Conservation (phyloP, 2,888 invertebrate genomes). For the Tinea semifulvella region DNA sequence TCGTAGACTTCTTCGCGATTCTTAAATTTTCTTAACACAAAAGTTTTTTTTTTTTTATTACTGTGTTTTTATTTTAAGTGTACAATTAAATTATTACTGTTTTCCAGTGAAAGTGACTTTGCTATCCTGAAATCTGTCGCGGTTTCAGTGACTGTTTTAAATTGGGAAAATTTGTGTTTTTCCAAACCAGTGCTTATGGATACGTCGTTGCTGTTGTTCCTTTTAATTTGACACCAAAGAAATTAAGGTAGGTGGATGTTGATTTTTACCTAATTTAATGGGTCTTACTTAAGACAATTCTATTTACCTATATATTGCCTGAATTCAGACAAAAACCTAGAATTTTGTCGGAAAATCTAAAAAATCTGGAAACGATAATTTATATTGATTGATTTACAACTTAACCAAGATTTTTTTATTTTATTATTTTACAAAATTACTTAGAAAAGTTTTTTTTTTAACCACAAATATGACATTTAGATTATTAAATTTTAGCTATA, state of each 20-base stretch:
- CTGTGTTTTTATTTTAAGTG: background rate
- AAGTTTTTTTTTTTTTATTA: background rate
- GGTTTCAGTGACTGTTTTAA: conserved; percentile 25
- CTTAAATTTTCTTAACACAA: background rate
- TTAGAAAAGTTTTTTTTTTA: no score
- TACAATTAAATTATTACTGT: no score
- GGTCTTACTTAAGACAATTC: background rate
- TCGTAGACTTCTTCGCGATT: conserved; percentile 3
- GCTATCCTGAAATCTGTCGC: conserved; percentile 5
- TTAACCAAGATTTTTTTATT: no score
- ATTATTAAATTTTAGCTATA: no score
- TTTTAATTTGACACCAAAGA: conserved; percentile 46
- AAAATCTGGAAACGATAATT: no score
- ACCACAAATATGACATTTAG: no score
- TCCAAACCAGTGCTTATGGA: conserved; percentile 47
- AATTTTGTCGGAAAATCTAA: no score
- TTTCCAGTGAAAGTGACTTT: conserved; percentile 14
- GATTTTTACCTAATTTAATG: background rate
- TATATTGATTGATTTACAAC: no score
- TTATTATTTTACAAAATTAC: no score
- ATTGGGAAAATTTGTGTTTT: conserved; percentile 33
- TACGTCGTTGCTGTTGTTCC: conserved; percentile 30
- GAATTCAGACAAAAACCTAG: no score
- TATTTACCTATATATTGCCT: no score
- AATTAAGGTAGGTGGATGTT: conserved; percentile 42